Evolutionary conservation across 2,888 invertebrate genomes (phyloP), one percentile per base, ranked within the genome.

Genomic region (Euphydryas editha): DNA sequence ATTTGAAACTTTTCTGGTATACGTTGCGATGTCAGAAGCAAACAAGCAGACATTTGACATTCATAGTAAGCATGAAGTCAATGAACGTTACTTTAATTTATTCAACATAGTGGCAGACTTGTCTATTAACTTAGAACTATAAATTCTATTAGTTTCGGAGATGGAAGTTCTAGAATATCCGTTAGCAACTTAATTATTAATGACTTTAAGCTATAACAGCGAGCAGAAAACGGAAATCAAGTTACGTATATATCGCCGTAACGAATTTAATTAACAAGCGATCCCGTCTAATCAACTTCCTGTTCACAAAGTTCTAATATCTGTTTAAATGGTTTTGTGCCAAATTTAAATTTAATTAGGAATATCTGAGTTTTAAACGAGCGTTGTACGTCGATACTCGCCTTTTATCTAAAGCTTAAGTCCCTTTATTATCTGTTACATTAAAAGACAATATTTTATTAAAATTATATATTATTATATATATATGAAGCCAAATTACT

Each of bases 241-340:
- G 24, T 51, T 51, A 24, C 49, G 21, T 51, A 51, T 49, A 49
- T 62, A 20, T 63, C 4, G 18, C 8, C 11, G 13, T 49, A 24
- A 47, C 39, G 18, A 47, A 55, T 57, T 63, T 17, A 57, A 42
- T 63, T 58, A 63, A n/a, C 1, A 57, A 58, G 13, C 57, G 57
- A 63, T 42, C 39, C 62, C 20, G 24, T n/a, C 62, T 49, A 57
- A 63, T 63, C 57, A 57, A 47, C 57, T 63, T 63, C 47, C 57
- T 17, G 39, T 18, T 21, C 17, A 30, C 47, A 21, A 49, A 63
- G 49, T 57, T 46, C 2, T 49, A 58, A 21, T 37, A 3, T 17
- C 24, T 37, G 36, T 57, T 13, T 24, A 44, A 30, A 36, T 42
- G 30, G 44, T 55, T 46, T 56, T 62, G 62, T 39, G 36, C 36